phyloP scores from a whole-genome alignment of 2,113 vertebrate species.

The Corythoichthys intestinalis region DNA sequence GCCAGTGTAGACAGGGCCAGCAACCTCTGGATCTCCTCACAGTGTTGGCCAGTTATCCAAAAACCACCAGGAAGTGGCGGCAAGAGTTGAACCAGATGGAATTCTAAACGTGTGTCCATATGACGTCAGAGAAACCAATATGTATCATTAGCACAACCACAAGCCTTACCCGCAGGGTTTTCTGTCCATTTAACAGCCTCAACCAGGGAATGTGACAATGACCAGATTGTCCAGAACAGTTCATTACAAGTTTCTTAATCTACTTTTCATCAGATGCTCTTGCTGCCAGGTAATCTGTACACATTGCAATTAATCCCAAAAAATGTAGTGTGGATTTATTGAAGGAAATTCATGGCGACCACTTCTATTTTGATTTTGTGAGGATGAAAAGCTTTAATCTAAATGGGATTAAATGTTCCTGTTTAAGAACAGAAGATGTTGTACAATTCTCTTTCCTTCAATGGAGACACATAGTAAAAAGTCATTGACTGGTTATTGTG shows the following conservation, averaged over 20 bases:
- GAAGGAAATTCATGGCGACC: constrained; percentile 33
- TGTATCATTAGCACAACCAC: constrained; percentile 70
- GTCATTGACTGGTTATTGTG: neutral
- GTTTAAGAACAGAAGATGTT: neutral
- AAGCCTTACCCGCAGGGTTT: constrained; percentile 45
- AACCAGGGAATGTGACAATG: constrained; percentile 25
- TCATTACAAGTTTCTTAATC: constrained; percentile 40
- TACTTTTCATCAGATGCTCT: constrained; percentile 41
- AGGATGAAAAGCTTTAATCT: neutral
- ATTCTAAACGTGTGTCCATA: constrained; percentile 60
- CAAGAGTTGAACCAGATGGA: constrained; percentile 61
- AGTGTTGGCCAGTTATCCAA: constrained; percentile 46
- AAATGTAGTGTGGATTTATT: constrained; percentile 66
- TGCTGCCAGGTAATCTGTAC: constrained; percentile 50
- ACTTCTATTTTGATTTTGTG: neutral
- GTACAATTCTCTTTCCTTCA: constrained; percentile 16
- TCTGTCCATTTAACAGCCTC: constrained; percentile 26
- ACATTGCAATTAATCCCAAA: constrained; percentile 64
- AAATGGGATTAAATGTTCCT: neutral
- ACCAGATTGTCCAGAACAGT: constrained; percentile 31
- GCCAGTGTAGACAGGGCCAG: constrained; percentile 37
- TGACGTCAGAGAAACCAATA: constrained; percentile 69
- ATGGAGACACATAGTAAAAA: neutral
- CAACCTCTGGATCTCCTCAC: constrained; percentile 51
- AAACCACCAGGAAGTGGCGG: constrained; percentile 62